Conservation (phyloP, 2,797 vertebrate genomes). For the Aldrovandia affinis region DNA sequence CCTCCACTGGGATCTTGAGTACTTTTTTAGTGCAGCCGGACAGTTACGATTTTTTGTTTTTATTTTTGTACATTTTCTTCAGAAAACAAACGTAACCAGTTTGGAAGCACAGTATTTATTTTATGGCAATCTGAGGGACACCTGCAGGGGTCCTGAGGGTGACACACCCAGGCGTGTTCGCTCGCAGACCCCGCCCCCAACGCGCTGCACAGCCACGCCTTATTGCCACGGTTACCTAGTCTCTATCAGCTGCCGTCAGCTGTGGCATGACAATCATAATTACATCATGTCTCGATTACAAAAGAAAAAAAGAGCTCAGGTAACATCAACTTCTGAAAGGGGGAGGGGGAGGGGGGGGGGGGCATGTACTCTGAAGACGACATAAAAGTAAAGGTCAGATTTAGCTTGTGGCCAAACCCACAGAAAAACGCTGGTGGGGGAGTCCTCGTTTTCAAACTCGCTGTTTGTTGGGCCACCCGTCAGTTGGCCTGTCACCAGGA, state of each 20-base stretch:
- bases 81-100: slow-evolving; percentile 41
- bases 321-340: background rate
- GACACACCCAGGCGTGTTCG: slow-evolving; percentile 8
- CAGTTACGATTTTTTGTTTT: too few species aligned
- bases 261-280: background rate
- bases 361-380: background rate
- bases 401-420: background rate
- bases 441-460: background rate
- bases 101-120: slow-evolving; percentile 66
- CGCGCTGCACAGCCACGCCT: background rate
- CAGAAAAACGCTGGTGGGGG: background rate
- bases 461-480: background rate
- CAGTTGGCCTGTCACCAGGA: background rate
- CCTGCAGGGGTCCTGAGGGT: slow-evolving; percentile 48
- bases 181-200: slow-evolving; percentile 42
- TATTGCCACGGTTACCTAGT: background rate
- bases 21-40: background rate
- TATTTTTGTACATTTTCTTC: background rate
- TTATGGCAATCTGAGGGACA: slow-evolving; percentile 68
- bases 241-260: background rate
- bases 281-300: background rate
- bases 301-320: background rate
- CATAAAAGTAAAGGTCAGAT: background rate
- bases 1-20: background rate
- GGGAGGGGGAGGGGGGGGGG: background rate